Evolutionary conservation across 2,113 vertebrate species (phyloP).

Genomic region (Manacus vitellinus): DNA sequence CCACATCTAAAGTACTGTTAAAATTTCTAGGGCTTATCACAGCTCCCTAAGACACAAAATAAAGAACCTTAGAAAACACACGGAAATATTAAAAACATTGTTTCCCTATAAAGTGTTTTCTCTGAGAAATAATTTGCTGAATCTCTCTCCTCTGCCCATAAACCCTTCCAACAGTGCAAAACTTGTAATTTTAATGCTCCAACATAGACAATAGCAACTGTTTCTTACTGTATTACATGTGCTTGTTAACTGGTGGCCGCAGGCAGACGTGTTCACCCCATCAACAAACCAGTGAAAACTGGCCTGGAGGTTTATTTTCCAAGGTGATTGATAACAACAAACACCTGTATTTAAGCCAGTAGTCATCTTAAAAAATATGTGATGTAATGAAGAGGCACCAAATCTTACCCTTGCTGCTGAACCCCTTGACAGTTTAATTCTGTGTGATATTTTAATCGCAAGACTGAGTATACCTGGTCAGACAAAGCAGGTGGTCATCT

Average conservation of each 20-base stretch:
- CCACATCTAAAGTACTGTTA: not conserved
- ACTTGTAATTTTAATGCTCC: slow-evolving; percentile 75
- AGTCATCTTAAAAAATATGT: slow-evolving; percentile 68
- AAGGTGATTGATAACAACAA: slow-evolving; percentile 72
- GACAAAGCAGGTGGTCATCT: not conserved
- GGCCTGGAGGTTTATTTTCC: slow-evolving; percentile 2
- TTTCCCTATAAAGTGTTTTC: slow-evolving; percentile 7
- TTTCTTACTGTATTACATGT: slow-evolving; percentile 69
- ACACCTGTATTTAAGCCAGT: slow-evolving; percentile 78
- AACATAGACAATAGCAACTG: slow-evolving; percentile 70
- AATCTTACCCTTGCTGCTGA: slow-evolving; percentile 64
- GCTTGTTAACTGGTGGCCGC: slow-evolving; percentile 58
- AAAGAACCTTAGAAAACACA: not conserved
- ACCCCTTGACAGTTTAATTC: slow-evolving; percentile 66
- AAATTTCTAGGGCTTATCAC: not conserved
- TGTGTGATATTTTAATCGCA: slow-evolving; percentile 65
- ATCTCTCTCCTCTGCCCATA: slow-evolving; percentile 37
- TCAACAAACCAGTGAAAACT: slow-evolving; percentile 58
- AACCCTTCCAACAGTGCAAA: slow-evolving; percentile 62
- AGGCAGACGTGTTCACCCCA: slow-evolving; percentile 66
- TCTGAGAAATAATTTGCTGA: not conserved
- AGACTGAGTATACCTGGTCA: not conserved
- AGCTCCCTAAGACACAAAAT: not conserved
- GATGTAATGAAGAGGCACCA: slow-evolving; percentile 53
- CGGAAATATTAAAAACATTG: not conserved